These are phyloP conservation scores for Anguilla obscura DNA, from an alignment of 2,797 vertebrate species.

Conservation along the genomic window DNA sequence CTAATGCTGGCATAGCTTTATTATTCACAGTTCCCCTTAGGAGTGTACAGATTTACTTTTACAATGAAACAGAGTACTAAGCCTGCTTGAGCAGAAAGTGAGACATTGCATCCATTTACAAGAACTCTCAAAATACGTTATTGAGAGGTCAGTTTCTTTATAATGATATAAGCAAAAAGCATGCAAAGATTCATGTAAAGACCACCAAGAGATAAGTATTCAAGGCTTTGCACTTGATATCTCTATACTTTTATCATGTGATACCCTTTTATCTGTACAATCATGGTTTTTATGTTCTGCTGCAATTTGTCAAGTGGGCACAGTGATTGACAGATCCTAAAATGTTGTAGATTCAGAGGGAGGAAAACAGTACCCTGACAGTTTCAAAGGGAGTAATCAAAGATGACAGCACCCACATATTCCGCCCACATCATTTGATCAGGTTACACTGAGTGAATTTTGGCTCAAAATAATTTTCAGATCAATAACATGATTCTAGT, in stretches of 20 bases:
- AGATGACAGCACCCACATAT: constrained; percentile 37
- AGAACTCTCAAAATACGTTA: background rate
- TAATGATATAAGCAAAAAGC: background rate
- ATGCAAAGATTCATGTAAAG: constrained; percentile 30
- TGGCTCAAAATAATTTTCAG: background rate
- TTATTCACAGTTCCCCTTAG: too few species aligned
- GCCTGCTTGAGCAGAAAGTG: background rate
- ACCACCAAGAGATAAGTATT: constrained; percentile 41
- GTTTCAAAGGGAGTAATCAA: constrained; percentile 56
- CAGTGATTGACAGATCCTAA: constrained; percentile 58
- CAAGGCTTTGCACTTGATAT: constrained; percentile 51
- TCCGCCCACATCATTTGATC: constrained; percentile 33
- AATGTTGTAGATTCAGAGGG: constrained; percentile 46
- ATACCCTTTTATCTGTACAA: constrained; percentile 47
- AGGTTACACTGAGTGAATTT: constrained; percentile 19
- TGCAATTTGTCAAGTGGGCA: constrained; percentile 35
- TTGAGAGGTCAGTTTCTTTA: background rate
- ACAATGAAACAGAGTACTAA: too few species aligned
- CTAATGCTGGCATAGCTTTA: too few species aligned
- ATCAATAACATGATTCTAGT: constrained; percentile 18
- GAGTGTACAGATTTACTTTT: too few species aligned
- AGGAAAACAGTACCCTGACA: constrained; percentile 54
- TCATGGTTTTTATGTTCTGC: constrained; percentile 44
- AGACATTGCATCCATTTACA: background rate
- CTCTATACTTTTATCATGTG: constrained; percentile 36